Conservation (phyloP, 2,888 invertebrate species). For the Lissonota sp. region DNA sequence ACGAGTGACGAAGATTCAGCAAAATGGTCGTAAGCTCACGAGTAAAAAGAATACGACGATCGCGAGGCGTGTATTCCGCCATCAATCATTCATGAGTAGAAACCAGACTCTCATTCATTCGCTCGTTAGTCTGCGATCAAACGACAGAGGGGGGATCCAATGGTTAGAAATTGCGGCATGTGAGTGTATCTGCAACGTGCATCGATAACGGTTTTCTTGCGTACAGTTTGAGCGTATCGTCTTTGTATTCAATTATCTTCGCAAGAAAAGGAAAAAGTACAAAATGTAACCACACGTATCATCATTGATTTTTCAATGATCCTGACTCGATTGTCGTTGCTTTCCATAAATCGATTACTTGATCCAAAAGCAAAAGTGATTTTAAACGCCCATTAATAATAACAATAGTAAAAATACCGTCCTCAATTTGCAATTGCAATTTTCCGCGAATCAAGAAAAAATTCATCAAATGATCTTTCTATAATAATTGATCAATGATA, state of each 20-base stretch:
- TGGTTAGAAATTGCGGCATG: not conserved
- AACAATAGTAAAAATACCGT: no score
- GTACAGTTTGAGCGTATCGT: not conserved
- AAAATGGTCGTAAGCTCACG: slow-evolving; percentile 15
- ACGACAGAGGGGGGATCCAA: slow-evolving; percentile 1
- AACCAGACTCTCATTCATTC: slow-evolving; percentile 66
- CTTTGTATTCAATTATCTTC: not conserved
- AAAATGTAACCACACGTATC: not conserved
- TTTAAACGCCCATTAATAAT: no score
- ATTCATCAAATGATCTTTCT: no score
- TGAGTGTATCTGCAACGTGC: not conserved
- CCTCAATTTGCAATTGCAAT: no score
- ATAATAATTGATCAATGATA: no score
- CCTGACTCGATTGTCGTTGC: not conserved
- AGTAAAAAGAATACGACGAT: slow-evolving; percentile 32
- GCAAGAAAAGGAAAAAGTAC: not conserved
- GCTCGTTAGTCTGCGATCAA: slow-evolving; percentile 42
- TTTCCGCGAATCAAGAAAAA: no score
- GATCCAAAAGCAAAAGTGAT: not conserved
- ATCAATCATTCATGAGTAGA: slow-evolving; percentile 74
- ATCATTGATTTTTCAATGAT: not conserved
- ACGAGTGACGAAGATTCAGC: slow-evolving; percentile 19
- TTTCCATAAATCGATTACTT: not conserved
- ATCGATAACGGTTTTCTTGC: not conserved
- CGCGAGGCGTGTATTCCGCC: slow-evolving; percentile 32